phyloP scores from a whole-genome alignment of 64 coral and sea anemone genomes.

The Montipora cactus region DNA sequence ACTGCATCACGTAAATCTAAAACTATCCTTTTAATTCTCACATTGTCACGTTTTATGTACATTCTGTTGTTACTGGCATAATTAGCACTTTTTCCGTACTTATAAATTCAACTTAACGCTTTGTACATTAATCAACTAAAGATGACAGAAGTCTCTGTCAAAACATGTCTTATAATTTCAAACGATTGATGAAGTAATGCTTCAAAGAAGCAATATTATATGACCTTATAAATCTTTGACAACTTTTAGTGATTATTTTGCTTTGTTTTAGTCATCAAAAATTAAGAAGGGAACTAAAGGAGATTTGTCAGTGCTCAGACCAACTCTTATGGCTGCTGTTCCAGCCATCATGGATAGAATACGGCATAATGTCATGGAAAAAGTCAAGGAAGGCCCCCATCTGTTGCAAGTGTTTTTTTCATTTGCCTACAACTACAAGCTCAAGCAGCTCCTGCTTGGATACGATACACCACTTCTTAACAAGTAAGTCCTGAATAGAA shows the following conservation, averaged over 20 bases:
- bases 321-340: constrained; percentile 94
- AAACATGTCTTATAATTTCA: no score
- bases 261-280: constrained; percentile 79
- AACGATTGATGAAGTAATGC: no score
- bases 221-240: background rate
- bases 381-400: constrained; percentile 88
- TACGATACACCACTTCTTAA: constrained; percentile 95
- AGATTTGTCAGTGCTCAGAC: constrained; percentile 86
- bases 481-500: constrained; percentile 45
- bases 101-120: no score
- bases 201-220: background rate
- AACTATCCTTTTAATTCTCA: no score
- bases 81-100: no score
- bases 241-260: background rate
- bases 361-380: constrained; percentile 93
- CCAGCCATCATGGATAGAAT: constrained; percentile 98
- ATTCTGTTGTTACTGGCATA: no score
- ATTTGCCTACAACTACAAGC: constrained; percentile 96
- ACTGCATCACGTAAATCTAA: no score
- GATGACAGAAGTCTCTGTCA: no score
- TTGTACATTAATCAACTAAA: no score
- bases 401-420: constrained; percentile 87
- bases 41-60: no score
- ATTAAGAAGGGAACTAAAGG: constrained; percentile 99
- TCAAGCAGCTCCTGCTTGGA: constrained; percentile 88